These are phyloP conservation scores for Moxostoma hubbsi DNA, from an alignment of 2,797 vertebrate genomes.

Conservation along the genomic window DNA sequence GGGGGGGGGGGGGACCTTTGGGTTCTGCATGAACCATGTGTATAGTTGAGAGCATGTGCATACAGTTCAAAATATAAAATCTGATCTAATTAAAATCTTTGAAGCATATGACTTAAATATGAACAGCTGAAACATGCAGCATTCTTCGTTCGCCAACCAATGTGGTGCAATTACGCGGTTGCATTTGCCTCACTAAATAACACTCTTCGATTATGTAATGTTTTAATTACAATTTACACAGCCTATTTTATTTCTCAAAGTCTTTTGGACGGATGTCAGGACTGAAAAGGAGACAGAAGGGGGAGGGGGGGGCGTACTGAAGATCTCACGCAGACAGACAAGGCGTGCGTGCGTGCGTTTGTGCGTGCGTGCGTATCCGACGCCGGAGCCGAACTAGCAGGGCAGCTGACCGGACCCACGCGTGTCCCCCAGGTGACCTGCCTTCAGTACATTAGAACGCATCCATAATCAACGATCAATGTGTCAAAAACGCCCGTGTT, in stretches of 20 bases:
- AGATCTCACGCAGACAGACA: slow-evolving; percentile 39
- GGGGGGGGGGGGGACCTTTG: slow-evolving; percentile 15
- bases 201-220: slow-evolving; percentile 41
- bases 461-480: slow-evolving; percentile 29
- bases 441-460: neutral
- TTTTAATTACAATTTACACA: slow-evolving; percentile 36
- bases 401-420: slow-evolving; percentile 58
- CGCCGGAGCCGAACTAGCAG: slow-evolving; percentile 4
- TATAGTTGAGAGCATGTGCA: slow-evolving; percentile 15
- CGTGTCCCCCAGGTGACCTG: slow-evolving; percentile 70
- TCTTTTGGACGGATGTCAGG: slow-evolving; percentile 21
- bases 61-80: slow-evolving; percentile 27
- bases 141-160: slow-evolving; percentile 42
- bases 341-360: slow-evolving; percentile 60
- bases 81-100: slow-evolving; percentile 45
- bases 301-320: neutral
- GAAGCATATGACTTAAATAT: slow-evolving; percentile 29
- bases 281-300: neutral
- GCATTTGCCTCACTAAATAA: slow-evolving; percentile 34
- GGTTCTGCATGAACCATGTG: slow-evolving; percentile 28
- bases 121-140: slow-evolving; percentile 29
- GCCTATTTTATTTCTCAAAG: slow-evolving; percentile 22
- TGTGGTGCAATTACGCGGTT: slow-evolving; percentile 43
- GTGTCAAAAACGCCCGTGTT: slow-evolving; percentile 56
- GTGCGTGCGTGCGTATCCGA: slow-evolving; percentile 52